phyloP scores from a whole-genome alignment of 2,113 vertebrate species.

The Okapia johnstoni region DNA sequence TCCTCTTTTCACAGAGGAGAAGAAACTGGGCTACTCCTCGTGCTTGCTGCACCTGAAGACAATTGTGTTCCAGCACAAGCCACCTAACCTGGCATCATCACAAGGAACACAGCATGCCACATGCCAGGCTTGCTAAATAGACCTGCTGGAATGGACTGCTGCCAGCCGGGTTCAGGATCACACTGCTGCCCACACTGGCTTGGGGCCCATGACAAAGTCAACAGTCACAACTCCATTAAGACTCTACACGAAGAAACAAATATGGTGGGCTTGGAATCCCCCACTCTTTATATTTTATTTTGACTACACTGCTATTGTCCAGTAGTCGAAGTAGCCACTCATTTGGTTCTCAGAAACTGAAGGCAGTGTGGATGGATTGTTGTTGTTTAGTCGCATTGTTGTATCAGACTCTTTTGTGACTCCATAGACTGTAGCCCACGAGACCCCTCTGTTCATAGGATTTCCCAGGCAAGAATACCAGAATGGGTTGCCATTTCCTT shows the following conservation, averaged over 20 bases:
- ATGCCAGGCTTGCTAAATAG: neutral
- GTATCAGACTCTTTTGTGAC: neutral
- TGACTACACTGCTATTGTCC: neutral
- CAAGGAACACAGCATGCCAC: neutral
- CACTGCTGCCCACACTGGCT: fast-evolving
- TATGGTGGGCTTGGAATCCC: neutral
- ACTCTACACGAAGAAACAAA: neutral
- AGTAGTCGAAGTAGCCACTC: neutral
- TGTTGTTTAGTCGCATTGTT: neutral
- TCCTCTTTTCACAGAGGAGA: neutral
- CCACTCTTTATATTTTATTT: neutral
- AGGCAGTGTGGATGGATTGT: neutral
- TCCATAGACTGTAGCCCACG: neutral
- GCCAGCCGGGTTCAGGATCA: neutral
- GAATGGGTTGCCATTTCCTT: neutral
- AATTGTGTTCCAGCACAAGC: neutral
- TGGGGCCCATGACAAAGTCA: neutral
- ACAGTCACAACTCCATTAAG: neutral
- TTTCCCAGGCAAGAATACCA: neutral
- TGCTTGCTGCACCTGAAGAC: neutral
- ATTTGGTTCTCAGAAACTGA: neutral
- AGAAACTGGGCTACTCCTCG: neutral
- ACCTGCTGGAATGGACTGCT: neutral
- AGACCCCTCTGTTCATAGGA: neutral
- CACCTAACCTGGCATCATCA: neutral